Evolutionary conservation across 2,113 vertebrate genomes (phyloP), one percentile per base, ranked within the genome.

Genomic region (Cyprinus carpio): DNA sequence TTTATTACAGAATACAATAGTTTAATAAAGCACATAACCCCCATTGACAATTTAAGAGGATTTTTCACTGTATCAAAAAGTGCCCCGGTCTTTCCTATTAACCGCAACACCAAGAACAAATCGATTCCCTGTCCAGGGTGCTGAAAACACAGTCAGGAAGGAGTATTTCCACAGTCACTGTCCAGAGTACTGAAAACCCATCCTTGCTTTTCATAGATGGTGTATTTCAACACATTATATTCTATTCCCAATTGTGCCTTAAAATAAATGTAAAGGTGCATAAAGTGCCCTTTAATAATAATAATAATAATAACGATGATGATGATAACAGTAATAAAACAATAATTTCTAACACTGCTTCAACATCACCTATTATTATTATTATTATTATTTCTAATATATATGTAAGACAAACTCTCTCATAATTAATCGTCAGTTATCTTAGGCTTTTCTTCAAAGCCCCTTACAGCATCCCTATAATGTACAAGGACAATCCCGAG

Each of bases 101-200:
- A 46, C 43, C 2, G 11, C 43, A 46, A 46, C 10, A 46, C 3
- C 43, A 46, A 46, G 43, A 46, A 46, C 43, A 46, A 3, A 75
- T 62, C 27, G 25, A 23, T 81, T 65, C 40, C 2, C 79, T 81
- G 60, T 81, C 79, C 60, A 0, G 11, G 79, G 79, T 81, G 23
- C 79, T 81, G 79, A 81, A 81, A n/a, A 46, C 16, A 18, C 4
- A 29, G 25, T 16, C 6, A 6, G 31, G 34, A n/a, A n/a, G 37
- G 0, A 5, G 20, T 15, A 40, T 46, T 20, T 56, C 54, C 18
- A 20, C 6, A 20, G 54, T 56, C 16, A 56, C 54, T 23, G 54
- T 56, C 54, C 18, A 56, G 54, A 23, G 54, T 56, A 23, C 18
- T 56, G 54, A 56, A 56, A 56, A 56, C 18, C n/a, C 60, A 49